These are phyloP conservation scores for Rousettus madagascariensis DNA, from an alignment of 2,797 vertebrate species.

Conservation along the genomic window DNA sequence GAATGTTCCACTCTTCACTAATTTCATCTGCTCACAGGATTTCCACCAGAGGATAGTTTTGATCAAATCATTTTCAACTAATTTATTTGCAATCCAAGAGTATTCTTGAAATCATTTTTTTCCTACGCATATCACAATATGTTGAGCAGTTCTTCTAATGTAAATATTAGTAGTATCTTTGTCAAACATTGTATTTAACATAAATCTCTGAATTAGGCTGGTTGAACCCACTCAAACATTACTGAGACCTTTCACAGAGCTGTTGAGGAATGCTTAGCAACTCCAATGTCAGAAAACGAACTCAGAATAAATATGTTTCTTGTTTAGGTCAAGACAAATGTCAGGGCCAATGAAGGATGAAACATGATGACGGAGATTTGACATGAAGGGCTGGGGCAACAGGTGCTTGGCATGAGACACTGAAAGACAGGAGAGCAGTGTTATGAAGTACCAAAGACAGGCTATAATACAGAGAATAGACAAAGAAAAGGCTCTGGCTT, in stretches of 20 bases:
- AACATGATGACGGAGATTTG: background rate
- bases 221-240: constrained; percentile 39
- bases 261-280: constrained; percentile 9
- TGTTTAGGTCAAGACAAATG: constrained; percentile 37
- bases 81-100: background rate
- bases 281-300: constrained; percentile 41
- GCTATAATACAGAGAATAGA: background rate
- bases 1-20: background rate
- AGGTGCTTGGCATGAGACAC: background rate
- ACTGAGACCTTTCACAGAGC: background rate
- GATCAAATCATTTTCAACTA: constrained; percentile 19
- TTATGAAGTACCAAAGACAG: background rate
- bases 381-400: constrained; percentile 24
- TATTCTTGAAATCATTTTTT: background rate
- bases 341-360: constrained; percentile 44
- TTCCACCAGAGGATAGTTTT: constrained; percentile 17
- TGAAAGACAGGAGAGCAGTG: background rate
- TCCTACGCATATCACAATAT: background rate
- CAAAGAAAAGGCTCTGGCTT: background rate
- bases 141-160: background rate
- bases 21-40: background rate
- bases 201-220: background rate
- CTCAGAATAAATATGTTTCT: constrained; percentile 34
- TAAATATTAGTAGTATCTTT: constrained; percentile 10
- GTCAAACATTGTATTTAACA: constrained; percentile 22